Conservation (phyloP, 2,113 vertebrate genomes). For the Dicaeum eximium region DNA sequence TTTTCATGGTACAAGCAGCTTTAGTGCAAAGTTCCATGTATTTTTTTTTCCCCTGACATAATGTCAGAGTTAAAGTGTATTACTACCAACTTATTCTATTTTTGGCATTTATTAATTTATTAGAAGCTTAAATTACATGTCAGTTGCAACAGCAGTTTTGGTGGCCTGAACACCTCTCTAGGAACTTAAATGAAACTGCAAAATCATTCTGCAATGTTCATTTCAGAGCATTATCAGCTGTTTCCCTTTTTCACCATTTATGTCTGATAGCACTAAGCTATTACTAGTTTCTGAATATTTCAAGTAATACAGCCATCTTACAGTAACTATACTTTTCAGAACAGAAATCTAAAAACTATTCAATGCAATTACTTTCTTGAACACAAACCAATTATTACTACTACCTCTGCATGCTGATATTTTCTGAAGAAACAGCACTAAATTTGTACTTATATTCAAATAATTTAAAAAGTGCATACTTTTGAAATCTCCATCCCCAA, state of each 20-base stretch:
- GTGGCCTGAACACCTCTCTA: not conserved
- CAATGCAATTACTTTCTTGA: not conserved
- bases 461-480: conserved; percentile 67
- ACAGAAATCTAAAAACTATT: not conserved
- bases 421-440: not conserved
- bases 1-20: not conserved
- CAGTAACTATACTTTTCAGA: not conserved
- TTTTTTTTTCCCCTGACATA: not conserved
- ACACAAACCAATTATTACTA: not conserved
- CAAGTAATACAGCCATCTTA: not conserved
- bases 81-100: not conserved
- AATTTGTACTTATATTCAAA: not conserved
- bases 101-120: not conserved
- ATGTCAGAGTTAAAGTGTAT: not conserved
- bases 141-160: not conserved
- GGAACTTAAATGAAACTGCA: not conserved
- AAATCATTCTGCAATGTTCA: not conserved
- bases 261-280: not conserved
- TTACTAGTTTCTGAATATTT: not conserved
- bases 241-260: not conserved
- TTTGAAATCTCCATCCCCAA: conserved; percentile 93
- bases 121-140: not conserved
- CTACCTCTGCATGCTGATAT: not conserved
- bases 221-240: not conserved
- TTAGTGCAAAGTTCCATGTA: not conserved